These are phyloP conservation scores for Conistra vaccinii DNA, from an alignment of 2,888 invertebrate species.

Conservation along the genomic window DNA sequence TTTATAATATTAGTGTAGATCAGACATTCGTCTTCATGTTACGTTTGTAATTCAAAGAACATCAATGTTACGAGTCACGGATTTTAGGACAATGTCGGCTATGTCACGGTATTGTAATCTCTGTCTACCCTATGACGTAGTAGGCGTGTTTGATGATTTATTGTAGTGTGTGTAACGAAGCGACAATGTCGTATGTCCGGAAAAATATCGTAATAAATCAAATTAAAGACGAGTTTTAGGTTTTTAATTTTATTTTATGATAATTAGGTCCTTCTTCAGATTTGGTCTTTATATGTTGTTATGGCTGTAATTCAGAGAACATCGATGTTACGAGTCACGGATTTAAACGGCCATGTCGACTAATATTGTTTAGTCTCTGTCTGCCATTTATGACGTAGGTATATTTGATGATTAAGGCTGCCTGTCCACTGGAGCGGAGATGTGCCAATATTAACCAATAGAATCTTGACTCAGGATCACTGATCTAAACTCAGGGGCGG, in stretches of 20 bases:
- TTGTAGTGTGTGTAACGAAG: not conserved
- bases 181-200: not conserved
- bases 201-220: no score
- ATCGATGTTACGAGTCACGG: not conserved
- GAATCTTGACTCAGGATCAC: no score
- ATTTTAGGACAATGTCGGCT: not conserved
- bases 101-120: not conserved
- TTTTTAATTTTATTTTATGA: no score
- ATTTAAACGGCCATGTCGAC: constrained; percentile 1
- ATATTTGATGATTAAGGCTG: no score
- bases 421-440: no score
- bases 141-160: constrained; percentile 3
- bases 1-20: no score
- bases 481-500: no score
- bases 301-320: not conserved
- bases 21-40: not conserved
- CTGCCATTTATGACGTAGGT: not conserved
- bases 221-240: no score
- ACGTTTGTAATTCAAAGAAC: not conserved
- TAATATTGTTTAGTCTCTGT: not conserved
- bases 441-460: no score
- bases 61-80: not conserved
- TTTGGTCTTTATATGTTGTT: not conserved
- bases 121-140: not conserved
- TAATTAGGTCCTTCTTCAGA: no score